Evolutionary conservation across 2,888 invertebrate genomes (phyloP).

Genomic region (Cosmia trapezina): DNA sequence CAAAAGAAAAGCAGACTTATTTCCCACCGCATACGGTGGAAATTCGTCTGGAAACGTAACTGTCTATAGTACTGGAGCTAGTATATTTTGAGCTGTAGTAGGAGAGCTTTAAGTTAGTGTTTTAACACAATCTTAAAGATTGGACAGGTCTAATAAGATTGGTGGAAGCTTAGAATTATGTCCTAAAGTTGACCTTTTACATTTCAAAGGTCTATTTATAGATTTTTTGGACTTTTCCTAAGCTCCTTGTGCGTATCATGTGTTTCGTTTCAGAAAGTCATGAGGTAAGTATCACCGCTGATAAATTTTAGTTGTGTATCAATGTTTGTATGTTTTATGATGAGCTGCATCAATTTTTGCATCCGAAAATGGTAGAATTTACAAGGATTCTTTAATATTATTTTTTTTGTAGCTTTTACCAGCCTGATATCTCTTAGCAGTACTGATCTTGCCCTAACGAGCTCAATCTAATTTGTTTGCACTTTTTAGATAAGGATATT

Average conservation of each 20-base stretch:
- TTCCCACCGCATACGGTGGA: fast-evolving
- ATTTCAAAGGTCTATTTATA: background rate
- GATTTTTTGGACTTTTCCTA: conserved; percentile 8
- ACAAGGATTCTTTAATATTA: too few species aligned
- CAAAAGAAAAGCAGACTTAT: conserved; percentile 13
- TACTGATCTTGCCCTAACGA: too few species aligned
- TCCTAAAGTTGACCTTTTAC: background rate
- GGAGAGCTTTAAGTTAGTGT: conserved; percentile 15
- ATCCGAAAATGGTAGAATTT: too few species aligned
- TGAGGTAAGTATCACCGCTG: background rate
- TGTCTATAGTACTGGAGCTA: conserved; percentile 3
- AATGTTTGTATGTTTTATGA: too few species aligned
- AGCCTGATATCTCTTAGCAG: too few species aligned
- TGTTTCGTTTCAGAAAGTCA: background rate
- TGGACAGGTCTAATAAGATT: conserved; percentile 12
- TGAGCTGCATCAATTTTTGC: too few species aligned
- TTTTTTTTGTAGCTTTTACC: too few species aligned
- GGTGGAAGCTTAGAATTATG: conserved; percentile 8
- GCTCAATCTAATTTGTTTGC: background rate
- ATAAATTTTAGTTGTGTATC: too few species aligned
- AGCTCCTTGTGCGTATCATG: background rate
- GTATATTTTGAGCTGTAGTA: conserved; percentile 30
- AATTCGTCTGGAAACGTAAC: background rate
- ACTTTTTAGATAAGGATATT: too few species aligned
- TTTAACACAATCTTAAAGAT: conserved; percentile 19